Evolutionary conservation across 1,140 invertebrate species (phyloP).

Genomic region (Drosophila equinoxialis): DNA sequence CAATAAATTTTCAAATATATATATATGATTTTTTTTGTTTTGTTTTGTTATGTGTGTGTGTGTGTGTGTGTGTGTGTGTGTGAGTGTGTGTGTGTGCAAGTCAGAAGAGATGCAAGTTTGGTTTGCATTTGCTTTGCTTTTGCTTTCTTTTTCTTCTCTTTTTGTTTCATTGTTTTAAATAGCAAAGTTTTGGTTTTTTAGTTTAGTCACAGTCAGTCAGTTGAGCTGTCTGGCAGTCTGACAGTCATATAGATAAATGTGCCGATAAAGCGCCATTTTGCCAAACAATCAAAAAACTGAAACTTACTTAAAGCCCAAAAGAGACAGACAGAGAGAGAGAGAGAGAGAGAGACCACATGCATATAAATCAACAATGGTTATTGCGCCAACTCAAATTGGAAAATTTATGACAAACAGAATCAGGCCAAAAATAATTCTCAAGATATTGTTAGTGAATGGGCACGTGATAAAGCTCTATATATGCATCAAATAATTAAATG

Average conservation of each 20-base stretch:
- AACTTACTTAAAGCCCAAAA: conserved; percentile 50
- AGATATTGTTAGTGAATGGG: neutral
- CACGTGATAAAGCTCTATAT: neutral
- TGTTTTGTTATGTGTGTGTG: conserved; percentile 41
- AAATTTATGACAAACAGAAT: conserved; percentile 7
- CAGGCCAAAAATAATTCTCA: neutral
- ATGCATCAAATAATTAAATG: no score
- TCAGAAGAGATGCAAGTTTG: conserved; percentile 19
- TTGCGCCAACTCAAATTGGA: conserved; percentile 5
- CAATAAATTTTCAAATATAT: conserved; percentile 81
- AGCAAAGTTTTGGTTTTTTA: conserved; percentile 20
- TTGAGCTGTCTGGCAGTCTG: conserved; percentile 3
- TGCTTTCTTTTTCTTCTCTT: conserved; percentile 14
- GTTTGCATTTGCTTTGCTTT: conserved; percentile 6
- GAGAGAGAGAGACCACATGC: conserved; percentile 20
- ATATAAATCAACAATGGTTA: conserved; percentile 12
- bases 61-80: conserved; percentile 30
- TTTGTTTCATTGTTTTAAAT: conserved; percentile 54
- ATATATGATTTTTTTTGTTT: conserved; percentile 56
- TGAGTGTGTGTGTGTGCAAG: conserved; percentile 16
- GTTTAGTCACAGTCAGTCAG: conserved; percentile 27
- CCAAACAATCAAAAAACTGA: conserved; percentile 64
- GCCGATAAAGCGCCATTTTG: conserved; percentile 67
- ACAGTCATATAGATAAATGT: conserved; percentile 25
- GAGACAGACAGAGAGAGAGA: conserved; percentile 15